Evolutionary conservation across 2,888 invertebrate genomes (phyloP).

Genomic region (Meghimatium bilineatum): DNA sequence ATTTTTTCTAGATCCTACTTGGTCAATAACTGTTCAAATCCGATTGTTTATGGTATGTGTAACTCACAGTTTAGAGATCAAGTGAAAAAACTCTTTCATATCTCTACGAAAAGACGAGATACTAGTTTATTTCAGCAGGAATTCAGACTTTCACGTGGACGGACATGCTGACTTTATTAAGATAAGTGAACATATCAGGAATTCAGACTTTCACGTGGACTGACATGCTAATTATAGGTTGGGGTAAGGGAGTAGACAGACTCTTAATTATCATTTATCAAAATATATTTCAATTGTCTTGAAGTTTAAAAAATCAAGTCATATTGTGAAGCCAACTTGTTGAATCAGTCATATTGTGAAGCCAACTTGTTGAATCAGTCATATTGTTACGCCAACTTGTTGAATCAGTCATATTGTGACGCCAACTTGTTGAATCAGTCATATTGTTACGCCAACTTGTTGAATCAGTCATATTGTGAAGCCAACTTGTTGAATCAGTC

Average conservation of each 20-base stretch:
- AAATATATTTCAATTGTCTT: background rate
- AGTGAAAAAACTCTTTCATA: constrained; percentile 42
- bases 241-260: background rate
- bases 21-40: constrained; percentile 59
- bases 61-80: constrained; percentile 56
- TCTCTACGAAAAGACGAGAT: background rate
- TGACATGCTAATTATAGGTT: constrained; percentile 24
- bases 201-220: constrained; percentile 1
- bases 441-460: too few species aligned
- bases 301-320: background rate
- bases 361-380: too few species aligned
- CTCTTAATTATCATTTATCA: background rate
- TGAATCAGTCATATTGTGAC: too few species aligned
- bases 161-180: constrained; percentile 30
- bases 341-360: too few species aligned
- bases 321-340: too few species aligned
- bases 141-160: constrained; percentile 1
- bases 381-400: too few species aligned
- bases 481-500: too few species aligned
- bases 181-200: constrained; percentile 1
- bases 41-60: constrained; percentile 57
- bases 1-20: constrained; percentile 57
- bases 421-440: too few species aligned
- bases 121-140: constrained; percentile 16
- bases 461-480: too few species aligned